Evolutionary conservation across 2,113 vertebrate genomes (phyloP).

Genomic region (Tachycineta bicolor): DNA sequence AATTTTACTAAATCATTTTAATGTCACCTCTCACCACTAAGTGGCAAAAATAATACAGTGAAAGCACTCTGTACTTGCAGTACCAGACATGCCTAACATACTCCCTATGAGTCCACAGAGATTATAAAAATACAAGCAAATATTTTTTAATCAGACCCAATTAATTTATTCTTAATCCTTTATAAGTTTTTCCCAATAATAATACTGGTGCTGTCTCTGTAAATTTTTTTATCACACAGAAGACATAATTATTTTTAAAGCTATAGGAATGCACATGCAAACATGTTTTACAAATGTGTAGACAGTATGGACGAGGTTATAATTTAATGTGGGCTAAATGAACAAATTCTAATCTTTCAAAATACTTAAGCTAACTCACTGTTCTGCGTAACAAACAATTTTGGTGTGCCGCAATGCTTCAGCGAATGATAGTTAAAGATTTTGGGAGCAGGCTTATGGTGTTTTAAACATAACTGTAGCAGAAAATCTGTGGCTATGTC

Average conservation of each 20-base stretch:
- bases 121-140: slow-evolving; percentile 45
- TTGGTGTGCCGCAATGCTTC: not conserved
- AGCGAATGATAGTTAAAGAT: not conserved
- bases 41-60: slow-evolving; percentile 50
- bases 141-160: not conserved
- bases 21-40: slow-evolving; percentile 29
- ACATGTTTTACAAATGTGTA: not conserved
- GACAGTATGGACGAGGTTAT: not conserved
- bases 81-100: slow-evolving; percentile 15
- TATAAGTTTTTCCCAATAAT: slow-evolving; percentile 13
- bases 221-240: not conserved
- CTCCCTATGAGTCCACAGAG: not conserved
- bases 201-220: not conserved
- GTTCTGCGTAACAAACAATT: not conserved
- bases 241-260: slow-evolving; percentile 4
- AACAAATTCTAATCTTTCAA: not conserved
- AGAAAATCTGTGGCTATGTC: not conserved
- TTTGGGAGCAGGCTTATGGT: not conserved
- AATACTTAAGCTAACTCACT: not conserved
- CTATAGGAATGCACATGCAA: not conserved
- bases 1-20: slow-evolving; percentile 52
- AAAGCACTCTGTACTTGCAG: slow-evolving; percentile 33
- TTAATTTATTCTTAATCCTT: slow-evolving; percentile 10
- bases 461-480: not conserved
- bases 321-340: not conserved